Conservation (phyloP, 2,888 invertebrate genomes). For the Actias luna region DNA sequence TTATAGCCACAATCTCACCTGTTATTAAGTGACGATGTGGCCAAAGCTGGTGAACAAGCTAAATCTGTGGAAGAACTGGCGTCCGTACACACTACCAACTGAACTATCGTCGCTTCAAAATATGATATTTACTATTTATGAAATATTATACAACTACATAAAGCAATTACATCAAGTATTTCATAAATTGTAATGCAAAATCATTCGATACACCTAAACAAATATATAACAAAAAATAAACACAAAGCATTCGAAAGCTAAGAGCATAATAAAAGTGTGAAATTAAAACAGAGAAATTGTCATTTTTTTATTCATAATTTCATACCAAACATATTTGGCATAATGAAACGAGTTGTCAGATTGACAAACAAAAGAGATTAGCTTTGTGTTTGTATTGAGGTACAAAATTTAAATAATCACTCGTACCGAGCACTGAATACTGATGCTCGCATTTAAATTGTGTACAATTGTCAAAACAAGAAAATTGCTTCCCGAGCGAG, state of each 20-base stretch:
- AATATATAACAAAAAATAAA: neutral
- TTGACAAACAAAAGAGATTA: constrained; percentile 63
- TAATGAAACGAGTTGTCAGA: constrained; percentile 50
- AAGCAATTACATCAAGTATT: too few species aligned
- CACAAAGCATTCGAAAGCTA: neutral
- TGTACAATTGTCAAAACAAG: constrained; percentile 64
- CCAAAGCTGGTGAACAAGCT: too few species aligned
- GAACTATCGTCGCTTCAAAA: too few species aligned
- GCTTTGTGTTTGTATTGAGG: constrained; percentile 58
- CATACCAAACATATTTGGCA: constrained; percentile 13
- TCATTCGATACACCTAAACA: neutral
- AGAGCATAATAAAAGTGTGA: neutral
- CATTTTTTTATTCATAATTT: neutral
- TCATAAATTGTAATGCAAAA: too few species aligned
- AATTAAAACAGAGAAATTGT: neutral
- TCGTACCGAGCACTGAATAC: constrained; percentile 55
- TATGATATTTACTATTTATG: too few species aligned
- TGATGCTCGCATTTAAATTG: constrained; percentile 66
- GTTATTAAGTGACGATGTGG: too few species aligned
- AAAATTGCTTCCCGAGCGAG: constrained; percentile 58
- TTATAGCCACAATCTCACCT: too few species aligned
- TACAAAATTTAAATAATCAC: constrained; percentile 68
- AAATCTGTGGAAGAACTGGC: too few species aligned
- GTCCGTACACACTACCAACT: too few species aligned
- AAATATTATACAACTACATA: too few species aligned